Percentiles rank a stretch among this genome's conserved stretches.
These are phyloP conservation scores for Holocentrus rufus DNA, from an alignment of 2,797 vertebrate species.

Conservation along the genomic window DNA sequence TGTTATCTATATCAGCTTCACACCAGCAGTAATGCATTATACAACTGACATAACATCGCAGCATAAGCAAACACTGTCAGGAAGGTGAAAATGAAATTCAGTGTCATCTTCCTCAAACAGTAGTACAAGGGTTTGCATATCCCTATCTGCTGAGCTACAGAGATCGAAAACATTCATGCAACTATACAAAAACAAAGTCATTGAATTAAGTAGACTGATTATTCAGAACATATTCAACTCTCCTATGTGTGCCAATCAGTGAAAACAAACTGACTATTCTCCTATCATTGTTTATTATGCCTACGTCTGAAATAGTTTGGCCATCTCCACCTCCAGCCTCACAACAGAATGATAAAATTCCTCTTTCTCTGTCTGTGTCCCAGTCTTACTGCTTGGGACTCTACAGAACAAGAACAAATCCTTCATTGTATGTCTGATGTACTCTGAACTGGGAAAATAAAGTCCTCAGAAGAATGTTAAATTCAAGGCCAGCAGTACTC, in stretches of 20 bases:
- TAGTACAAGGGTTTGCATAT: background rate
- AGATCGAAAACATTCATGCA: slow-evolving; percentile 16
- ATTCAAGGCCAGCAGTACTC: slow-evolving; percentile 58
- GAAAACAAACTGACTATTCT: slow-evolving; percentile 54
- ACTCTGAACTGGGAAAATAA: slow-evolving; percentile 49
- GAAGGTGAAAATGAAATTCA: background rate
- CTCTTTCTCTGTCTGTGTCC: slow-evolving; percentile 49
- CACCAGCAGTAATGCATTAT: background rate
- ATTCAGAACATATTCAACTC: slow-evolving; percentile 22
- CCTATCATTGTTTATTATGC: slow-evolving; percentile 44
- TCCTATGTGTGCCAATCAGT: slow-evolving; percentile 16
- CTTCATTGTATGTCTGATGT: slow-evolving; percentile 65
- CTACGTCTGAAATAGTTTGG: slow-evolving; percentile 59
- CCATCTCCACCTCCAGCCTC: slow-evolving; percentile 62
- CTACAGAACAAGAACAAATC: slow-evolving; percentile 65
- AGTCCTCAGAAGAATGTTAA: slow-evolving; percentile 55
- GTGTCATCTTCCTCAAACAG: background rate
- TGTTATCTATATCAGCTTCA: background rate
- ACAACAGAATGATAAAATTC: slow-evolving; percentile 71
- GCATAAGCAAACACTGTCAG: slow-evolving; percentile 10
- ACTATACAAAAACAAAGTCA: slow-evolving; percentile 32
- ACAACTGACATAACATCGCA: background rate
- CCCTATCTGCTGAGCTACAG: background rate
- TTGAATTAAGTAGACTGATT: slow-evolving; percentile 13
- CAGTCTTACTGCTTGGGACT: slow-evolving; percentile 42